Percentiles rank a stretch among this genome's conserved stretches.
Evolutionary conservation across 2,113 vertebrate genomes (phyloP).

Genomic region (Suricata suricatta): DNA sequence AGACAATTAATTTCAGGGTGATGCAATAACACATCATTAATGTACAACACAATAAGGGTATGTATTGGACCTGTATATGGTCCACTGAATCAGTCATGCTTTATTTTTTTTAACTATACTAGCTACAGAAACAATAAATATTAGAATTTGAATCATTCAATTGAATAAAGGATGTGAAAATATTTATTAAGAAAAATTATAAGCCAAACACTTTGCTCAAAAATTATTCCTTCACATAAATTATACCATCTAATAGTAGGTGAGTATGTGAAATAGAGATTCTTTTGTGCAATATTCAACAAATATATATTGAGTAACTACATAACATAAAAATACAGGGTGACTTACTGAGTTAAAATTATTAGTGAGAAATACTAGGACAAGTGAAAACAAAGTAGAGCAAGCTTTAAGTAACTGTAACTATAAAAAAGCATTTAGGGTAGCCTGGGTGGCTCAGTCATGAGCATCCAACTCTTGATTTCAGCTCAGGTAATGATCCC

Average conservation of each 20-base stretch:
- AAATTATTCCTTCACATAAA: neutral
- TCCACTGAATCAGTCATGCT: neutral
- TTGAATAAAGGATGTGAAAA: slow-evolving; percentile 6
- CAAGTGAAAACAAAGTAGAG: slow-evolving; percentile 1
- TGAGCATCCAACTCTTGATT: too few relatives aligned
- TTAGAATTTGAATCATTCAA: slow-evolving; percentile 18
- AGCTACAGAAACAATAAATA: neutral
- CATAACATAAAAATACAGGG: neutral
- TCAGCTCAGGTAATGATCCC: too few relatives aligned
- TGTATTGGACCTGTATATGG: neutral
- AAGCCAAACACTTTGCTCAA: neutral
- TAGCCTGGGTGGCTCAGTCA: too few relatives aligned
- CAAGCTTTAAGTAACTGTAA: neutral
- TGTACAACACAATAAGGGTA: neutral
- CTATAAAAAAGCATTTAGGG: neutral
- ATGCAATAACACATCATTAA: neutral
- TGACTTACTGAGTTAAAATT: neutral
- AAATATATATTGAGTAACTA: neutral
- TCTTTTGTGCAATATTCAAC: neutral
- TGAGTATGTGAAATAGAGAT: neutral
- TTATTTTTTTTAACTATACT: slow-evolving; percentile 3
- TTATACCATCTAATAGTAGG: neutral
- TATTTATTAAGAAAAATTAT: slow-evolving; percentile 34
- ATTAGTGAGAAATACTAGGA: neutral
- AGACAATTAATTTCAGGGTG: neutral